Conservation (phyloP, 2,113 vertebrate genomes). For the Silurus glanis region DNA sequence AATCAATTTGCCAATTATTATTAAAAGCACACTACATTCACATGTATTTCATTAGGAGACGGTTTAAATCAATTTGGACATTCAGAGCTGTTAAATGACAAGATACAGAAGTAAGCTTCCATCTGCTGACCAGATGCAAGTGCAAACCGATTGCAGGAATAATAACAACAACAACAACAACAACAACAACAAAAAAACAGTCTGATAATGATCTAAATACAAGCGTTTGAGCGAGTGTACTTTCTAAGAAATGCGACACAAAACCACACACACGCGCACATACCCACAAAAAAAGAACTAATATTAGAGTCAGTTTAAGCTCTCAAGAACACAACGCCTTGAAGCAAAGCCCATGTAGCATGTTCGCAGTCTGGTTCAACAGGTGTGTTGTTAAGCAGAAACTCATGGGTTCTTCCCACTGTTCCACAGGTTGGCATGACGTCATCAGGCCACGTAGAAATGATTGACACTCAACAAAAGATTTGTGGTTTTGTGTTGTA, state of each 20-base stretch:
- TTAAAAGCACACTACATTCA: not conserved
- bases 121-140: not conserved
- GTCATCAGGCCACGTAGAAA: not conserved
- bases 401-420: not conserved
- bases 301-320: not conserved
- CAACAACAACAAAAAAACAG: not conserved
- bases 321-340: not conserved
- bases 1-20: not conserved
- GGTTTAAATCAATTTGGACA: not conserved
- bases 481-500: not conserved
- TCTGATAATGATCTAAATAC: not conserved
- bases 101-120: not conserved
- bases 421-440: not conserved
- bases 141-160: not conserved
- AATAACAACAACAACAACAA: not conserved
- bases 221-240: not conserved
- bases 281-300: not conserved
- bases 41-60: not conserved
- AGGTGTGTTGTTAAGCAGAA: not conserved
- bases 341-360: too few relatives aligned
- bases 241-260: not conserved
- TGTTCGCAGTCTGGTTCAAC: not conserved
- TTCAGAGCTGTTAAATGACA: not conserved
- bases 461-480: not conserved
- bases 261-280: not conserved